Evolutionary conservation across 2,113 vertebrate species (phyloP).

Genomic region (Thunnus thynnus): DNA sequence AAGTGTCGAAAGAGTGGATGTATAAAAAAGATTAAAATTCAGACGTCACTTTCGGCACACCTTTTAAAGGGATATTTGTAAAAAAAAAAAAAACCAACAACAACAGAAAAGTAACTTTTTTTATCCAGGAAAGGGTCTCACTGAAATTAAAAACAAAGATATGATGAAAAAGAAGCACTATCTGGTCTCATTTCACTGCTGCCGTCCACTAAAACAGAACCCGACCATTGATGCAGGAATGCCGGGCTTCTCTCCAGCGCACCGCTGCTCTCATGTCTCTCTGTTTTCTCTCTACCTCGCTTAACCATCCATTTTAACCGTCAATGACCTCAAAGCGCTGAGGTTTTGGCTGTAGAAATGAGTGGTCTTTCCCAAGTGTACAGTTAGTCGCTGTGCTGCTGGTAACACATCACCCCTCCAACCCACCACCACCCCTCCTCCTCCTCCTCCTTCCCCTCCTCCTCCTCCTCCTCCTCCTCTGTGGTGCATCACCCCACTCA

Average conservation of each 20-base stretch:
- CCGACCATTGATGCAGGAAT: conserved; percentile 29
- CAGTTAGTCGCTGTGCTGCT: conserved; percentile 67
- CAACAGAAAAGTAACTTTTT: neutral
- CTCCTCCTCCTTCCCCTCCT: conserved; percentile 6
- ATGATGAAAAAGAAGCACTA: neutral
- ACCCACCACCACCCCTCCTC: conserved; percentile 30
- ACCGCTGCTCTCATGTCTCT: conserved; percentile 19
- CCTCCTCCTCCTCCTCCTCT: conserved; percentile 40
- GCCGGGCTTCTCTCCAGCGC: conserved; percentile 10
- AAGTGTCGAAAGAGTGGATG: neutral
- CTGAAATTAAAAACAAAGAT: too few species aligned
- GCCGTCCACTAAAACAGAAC: neutral
- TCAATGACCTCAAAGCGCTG: conserved; percentile 61
- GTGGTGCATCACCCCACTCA: conserved; percentile 68
- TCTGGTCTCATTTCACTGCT: conserved; percentile 7
- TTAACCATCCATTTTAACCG: conserved; percentile 67
- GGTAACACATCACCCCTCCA: conserved; percentile 63
- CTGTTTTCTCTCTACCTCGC: conserved; percentile 36
- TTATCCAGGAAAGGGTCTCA: neutral
- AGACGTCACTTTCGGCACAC: neutral
- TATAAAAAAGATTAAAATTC: neutral
- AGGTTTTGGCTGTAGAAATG: conserved; percentile 65
- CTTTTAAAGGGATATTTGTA: neutral
- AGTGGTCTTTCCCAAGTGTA: conserved; percentile 69
- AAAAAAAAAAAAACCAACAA: neutral